Percentiles rank a stretch among this genome's conserved stretches.
phyloP scores from a whole-genome alignment of 2,888 invertebrate species.

The Rotaria socialis region DNA sequence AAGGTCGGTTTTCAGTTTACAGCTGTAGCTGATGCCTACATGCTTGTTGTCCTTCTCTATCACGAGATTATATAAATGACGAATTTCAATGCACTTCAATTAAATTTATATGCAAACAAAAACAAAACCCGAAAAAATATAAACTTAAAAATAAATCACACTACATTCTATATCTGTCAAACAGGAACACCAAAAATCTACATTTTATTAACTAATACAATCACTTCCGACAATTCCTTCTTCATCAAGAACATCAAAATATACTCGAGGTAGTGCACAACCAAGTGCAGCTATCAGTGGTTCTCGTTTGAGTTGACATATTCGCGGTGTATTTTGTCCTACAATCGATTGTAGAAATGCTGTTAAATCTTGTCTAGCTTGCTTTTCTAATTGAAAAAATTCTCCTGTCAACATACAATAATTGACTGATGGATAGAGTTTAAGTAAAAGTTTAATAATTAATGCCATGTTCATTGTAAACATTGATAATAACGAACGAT shows the following conservation, averaged over 20 bases:
- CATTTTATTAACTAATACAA: neutral
- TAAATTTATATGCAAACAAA: no score
- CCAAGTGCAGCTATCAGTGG: neutral
- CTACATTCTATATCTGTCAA: no score
- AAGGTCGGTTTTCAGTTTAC: no score
- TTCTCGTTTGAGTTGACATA: conserved; percentile 20
- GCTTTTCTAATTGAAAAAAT: conserved; percentile 30
- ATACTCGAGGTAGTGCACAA: conserved; percentile 13
- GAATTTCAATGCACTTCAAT: no score
- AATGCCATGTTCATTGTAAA: conserved; percentile 30
- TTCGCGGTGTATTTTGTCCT: neutral
- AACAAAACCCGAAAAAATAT: no score
- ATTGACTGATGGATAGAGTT: neutral
- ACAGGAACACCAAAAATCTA: no score
- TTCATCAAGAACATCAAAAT: conserved; percentile 15
- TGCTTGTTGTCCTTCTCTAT: no score
- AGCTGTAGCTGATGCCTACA: no score
- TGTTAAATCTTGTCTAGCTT: neutral
- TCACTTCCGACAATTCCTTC: neutral
- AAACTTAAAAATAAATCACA: no score
- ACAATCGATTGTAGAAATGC: neutral
- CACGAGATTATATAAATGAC: no score
- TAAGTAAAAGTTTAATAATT: neutral
- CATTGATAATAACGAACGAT: neutral
- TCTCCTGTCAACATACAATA: neutral